phyloP scores from a whole-genome alignment of 2,113 vertebrate species.

The Austrofundulus limnaeus region DNA sequence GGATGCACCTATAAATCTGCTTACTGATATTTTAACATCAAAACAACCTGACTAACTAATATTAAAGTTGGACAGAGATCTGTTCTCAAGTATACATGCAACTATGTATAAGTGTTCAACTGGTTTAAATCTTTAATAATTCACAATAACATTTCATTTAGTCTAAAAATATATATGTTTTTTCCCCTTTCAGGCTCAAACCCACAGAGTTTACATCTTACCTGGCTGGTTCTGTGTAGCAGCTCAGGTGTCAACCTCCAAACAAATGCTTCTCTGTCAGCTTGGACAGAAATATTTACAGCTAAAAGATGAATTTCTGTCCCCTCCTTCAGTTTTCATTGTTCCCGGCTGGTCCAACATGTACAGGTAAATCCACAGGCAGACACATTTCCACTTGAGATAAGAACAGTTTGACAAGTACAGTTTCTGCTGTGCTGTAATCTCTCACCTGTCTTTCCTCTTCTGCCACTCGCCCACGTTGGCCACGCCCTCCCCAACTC shows the following conservation, averaged over 20 bases:
- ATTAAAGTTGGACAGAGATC: background rate
- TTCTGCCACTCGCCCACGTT: slow-evolving; percentile 10
- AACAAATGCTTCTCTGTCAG: background rate
- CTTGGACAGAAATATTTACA: background rate
- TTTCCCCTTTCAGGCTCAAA: background rate
- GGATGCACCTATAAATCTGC: too few relatives aligned
- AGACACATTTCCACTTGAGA: background rate
- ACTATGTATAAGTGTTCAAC: too few relatives aligned
- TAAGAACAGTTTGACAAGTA: background rate
- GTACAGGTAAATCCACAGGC: background rate
- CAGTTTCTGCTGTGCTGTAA: slow-evolving; percentile 23
- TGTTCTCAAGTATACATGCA: too few relatives aligned
- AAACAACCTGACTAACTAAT: background rate
- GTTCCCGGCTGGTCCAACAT: background rate
- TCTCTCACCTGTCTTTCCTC: slow-evolving; percentile 6
- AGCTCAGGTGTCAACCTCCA: slow-evolving; percentile 13
- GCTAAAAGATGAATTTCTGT: background rate
- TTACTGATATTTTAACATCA: too few relatives aligned
- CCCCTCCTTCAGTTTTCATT: background rate
- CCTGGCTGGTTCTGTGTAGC: background rate
- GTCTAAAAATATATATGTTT: background rate
- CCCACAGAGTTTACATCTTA: background rate
- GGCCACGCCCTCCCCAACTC: background rate
- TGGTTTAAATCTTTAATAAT: background rate
- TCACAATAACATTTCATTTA: accelerated